A percentile compares a stretch with the other conserved stretches of the same genome.
Evolutionary conservation across 2,797 vertebrate species (phyloP).

Genomic region (Limosa lapponica): DNA sequence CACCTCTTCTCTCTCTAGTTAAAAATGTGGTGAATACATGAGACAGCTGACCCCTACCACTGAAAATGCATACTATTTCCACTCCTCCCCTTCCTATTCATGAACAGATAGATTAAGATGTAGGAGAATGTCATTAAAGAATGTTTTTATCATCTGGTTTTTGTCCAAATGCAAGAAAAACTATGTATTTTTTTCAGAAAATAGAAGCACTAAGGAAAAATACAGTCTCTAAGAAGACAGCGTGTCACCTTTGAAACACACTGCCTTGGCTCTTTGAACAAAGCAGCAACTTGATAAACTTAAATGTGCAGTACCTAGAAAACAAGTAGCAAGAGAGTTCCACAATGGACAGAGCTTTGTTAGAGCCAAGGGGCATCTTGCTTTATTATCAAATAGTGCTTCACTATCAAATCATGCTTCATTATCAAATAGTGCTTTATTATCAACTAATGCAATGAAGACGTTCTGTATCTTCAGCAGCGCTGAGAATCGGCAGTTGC

Average conservation of each 20-base stretch:
- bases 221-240: background rate
- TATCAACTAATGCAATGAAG: background rate
- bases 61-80: background rate
- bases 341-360: background rate
- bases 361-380: background rate
- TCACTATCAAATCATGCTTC: background rate
- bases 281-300: background rate
- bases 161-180: background rate
- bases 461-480: background rate
- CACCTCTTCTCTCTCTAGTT: background rate
- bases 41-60: background rate
- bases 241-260: background rate
- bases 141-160: background rate
- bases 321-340: background rate
- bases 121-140: background rate
- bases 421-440: background rate
- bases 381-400: background rate
- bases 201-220: background rate
- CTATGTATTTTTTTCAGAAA: background rate
- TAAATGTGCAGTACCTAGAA: background rate
- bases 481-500: background rate
- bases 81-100: background rate
- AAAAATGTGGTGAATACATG: background rate
- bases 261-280: background rate
- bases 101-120: background rate